phyloP scores from a whole-genome alignment of 30 jellyfish, hydroid and myxozoan species.

The Chironex yamaguchii region DNA sequence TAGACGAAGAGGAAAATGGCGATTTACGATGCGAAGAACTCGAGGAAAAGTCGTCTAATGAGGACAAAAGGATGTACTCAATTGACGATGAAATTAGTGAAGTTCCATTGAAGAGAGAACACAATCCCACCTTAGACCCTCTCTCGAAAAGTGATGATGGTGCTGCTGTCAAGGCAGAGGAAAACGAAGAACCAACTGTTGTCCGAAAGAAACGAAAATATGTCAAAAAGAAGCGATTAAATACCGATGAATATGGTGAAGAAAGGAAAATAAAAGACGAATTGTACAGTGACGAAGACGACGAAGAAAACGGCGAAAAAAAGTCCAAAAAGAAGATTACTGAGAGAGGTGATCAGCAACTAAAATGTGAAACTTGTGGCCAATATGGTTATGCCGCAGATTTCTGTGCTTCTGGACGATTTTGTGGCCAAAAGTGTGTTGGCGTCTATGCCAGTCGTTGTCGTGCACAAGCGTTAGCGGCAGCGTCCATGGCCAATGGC shows the following conservation, averaged over 20 bases:
- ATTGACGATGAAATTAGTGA: too few relatives aligned
- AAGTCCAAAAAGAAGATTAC: background rate
- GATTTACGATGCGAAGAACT: too few relatives aligned
- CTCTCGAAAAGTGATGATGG: background rate
- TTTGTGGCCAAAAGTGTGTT: slow-evolving; percentile 98
- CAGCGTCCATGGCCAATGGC: slow-evolving; percentile 84
- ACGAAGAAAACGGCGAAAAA: background rate
- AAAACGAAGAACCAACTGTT: background rate
- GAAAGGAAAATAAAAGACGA: background rate
- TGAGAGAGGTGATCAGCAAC: slow-evolving; percentile 76
- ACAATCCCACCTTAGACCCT: too few relatives aligned
- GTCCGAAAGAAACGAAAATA: background rate
- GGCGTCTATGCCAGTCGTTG: slow-evolving; percentile 98
- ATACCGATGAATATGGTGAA: background rate
- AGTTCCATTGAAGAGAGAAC: too few relatives aligned
- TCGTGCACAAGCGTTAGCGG: slow-evolving; percentile 93
- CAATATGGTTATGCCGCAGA: slow-evolving; percentile 91
- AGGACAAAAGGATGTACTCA: too few relatives aligned
- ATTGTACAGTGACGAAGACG: background rate
- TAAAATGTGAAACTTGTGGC: slow-evolving; percentile 96
- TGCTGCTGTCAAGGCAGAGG: background rate
- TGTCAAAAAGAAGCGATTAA: background rate
- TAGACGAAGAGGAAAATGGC: too few relatives aligned
- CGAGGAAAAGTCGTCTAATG: too few relatives aligned
- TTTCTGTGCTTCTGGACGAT: slow-evolving; percentile 98